phyloP scores from a whole-genome alignment of 2,113 vertebrate genomes.

The Cinclus cinclus region DNA sequence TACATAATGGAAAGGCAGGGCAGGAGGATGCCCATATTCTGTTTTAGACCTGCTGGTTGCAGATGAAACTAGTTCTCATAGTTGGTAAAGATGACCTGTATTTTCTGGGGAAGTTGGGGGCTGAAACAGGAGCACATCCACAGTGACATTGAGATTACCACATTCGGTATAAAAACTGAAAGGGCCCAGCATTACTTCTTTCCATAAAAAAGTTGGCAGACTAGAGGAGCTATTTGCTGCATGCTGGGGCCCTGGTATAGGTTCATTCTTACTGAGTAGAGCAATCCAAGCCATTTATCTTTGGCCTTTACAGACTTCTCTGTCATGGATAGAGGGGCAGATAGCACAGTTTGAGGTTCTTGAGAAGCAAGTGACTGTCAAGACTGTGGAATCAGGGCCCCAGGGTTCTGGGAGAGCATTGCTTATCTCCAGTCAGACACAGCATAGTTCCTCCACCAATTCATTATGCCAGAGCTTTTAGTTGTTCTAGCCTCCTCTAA shows the following conservation, averaged over 20 bases:
- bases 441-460: neutral
- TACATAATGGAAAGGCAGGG: neutral
- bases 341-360: neutral
- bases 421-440: neutral
- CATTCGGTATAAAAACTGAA: neutral
- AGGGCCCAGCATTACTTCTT: neutral
- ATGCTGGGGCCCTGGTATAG: neutral
- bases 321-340: neutral
- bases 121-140: conserved; percentile 10
- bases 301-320: neutral
- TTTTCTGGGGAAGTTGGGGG: conserved; percentile 3
- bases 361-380: neutral
- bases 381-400: neutral
- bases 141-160: neutral
- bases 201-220: neutral
- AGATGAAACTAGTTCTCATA: neutral
- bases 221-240: neutral
- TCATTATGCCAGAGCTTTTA: neutral
- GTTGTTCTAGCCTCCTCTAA: neutral
- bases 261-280: neutral
- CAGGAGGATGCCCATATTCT: neutral
- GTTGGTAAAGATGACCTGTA: neutral
- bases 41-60: neutral
- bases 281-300: neutral
- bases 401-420: accelerated